These are phyloP conservation scores for Batillaria attramentaria DNA, from an alignment of 1,140 invertebrate genomes.

Conservation along the genomic window DNA sequence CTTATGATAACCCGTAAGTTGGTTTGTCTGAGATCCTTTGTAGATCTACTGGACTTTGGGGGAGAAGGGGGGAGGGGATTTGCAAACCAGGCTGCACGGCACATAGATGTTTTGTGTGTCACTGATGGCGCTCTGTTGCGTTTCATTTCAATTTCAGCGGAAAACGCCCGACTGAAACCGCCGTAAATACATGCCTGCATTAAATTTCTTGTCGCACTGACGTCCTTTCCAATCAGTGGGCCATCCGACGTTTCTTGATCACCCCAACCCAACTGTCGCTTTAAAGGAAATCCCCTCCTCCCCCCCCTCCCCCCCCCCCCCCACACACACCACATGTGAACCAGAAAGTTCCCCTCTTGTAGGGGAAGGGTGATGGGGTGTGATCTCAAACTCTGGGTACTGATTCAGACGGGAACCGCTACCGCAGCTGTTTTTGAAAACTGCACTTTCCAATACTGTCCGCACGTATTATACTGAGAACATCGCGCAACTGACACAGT, in stretches of 20 bases:
- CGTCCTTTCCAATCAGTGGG: background rate
- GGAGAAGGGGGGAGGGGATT: background rate
- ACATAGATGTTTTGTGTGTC: background rate
- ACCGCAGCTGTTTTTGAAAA: background rate
- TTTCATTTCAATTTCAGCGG: background rate
- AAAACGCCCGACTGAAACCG: background rate
- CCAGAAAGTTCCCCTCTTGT: no score
- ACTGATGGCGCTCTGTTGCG: background rate
- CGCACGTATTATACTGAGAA: background rate
- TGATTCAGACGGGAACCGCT: no score
- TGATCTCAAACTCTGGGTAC: no score
- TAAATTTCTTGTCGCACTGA: background rate
- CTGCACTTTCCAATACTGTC: background rate
- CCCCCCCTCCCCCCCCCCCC: background rate
- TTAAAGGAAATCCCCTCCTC: background rate
- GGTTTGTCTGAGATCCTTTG: no score
- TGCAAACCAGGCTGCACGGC: background rate
- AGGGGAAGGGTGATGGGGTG: no score
- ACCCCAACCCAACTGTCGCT: background rate
- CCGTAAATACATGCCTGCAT: background rate
- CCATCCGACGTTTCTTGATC: background rate
- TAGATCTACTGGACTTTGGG: no score
- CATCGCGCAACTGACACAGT: background rate
- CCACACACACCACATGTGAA: no score
- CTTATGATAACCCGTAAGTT: slow-evolving; percentile 11